Base-by-base conservation (phyloP, 2,888 invertebrate species). In the Eumacrocentrus americanus region DNA sequence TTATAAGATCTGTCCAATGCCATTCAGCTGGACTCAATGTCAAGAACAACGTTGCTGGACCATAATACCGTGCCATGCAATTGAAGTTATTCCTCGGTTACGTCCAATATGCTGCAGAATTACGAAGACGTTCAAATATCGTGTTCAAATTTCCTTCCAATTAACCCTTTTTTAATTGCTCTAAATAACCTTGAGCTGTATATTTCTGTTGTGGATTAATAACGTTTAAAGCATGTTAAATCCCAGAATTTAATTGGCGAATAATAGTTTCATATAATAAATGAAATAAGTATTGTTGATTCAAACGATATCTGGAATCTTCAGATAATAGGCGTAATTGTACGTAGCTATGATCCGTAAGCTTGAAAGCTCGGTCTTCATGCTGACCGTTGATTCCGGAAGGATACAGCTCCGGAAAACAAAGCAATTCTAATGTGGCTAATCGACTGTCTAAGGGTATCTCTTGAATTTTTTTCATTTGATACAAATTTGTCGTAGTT, bases 1-100 rank as follows among this genome's bases (percentile, higher is more conserved):
- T 61, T n/a, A 65, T 65, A 16, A 75, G 62, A 65, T 75, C 76
- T 1, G 65, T 60, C 71, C 74, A 74, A 47, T 64, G 66, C 67
- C 52, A 69, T 57, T 68, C 67, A 22, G 56, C 58, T 1, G 69
- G 69, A 58, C 69, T 70, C 4, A 68, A 14, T 7, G 67, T 69
- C 9, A 69, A 50, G 54, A 70, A 70, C 64, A 64, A 69, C 25
- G 69, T 70, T n/a, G 68, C 69, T 29, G 70, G 67, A 16, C 67
- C 68, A 61, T 70, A 70, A 56, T 72, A 9, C 9, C 63, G 42
- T 34, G 46, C 55, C 70, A 69, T 69, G 57, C 69, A 70, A 5
- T 52, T 51, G 18, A 70, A 52, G 54, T 70, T 42, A 60, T 58
- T 66, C 58, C 63, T 59, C 52, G 63, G 61, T 59, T 68, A 65